Conservation (phyloP, 2,113 vertebrate species). For the human region GRCh38 chr17:79449501-79450000, state of each 20-base stretch:
- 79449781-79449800: rapidly evolving
- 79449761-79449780: neutral
- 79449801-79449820: neutral
- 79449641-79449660: neutral
- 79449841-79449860: neutral
- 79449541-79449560: conserved; percentile 40
- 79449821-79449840: rapidly evolving
- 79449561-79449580: neutral
- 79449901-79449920: conserved; percentile 37
- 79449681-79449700: rapidly evolving
- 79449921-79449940: conserved; percentile 81
- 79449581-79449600: neutral
- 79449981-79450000: neutral
- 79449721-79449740: neutral
- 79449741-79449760: rapidly evolving
- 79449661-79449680: neutral
- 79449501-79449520: neutral
- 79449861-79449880: neutral
- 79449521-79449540: neutral
- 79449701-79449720: rapidly evolving
- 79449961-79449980: conserved; percentile 52
- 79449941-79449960: conserved; percentile 74
- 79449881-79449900: conserved; percentile 64
- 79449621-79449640: neutral
- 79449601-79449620: rapidly evolving